Evolutionary conservation across 2,113 vertebrate genomes (phyloP), one percentile per base, ranked within the genome.

Genomic region (Craseonycteris thonglongyai): DNA sequence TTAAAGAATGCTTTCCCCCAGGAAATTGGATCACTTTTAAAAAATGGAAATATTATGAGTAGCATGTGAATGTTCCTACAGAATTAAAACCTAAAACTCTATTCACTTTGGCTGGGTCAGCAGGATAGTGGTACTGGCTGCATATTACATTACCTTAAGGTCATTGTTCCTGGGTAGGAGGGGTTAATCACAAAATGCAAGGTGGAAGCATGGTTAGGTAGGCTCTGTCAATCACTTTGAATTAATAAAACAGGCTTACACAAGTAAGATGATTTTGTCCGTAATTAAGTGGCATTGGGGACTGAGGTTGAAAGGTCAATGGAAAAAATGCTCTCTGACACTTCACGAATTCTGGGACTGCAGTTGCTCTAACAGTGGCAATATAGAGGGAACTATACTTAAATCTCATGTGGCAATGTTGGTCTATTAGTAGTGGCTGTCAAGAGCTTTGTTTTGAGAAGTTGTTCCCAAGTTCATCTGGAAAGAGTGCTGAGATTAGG

Each of bases 61-160:
- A 33, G 35, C 1, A 3, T 35, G 61, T 47, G 51, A 78, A 85
- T 86, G 38, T 8, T 78, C 40, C n/a, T 56, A 30, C 30, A 93
- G 83, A 80, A 74, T 51, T 68, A 83, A 88, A 96, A 82, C 9
- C 58, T 61, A 86, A 78, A 22, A 72, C 33, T 76, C 59, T n/a
- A n/a, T 83, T 10, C 35, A 74, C 28, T 69, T 30, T 71, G 56
- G 15, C 69, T 91, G 22, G 79, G 69, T 92, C 79, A 83, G 30
- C 47, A 92, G 65, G 47, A 42, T 49, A 83, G 38, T 81, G 24
- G 16, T 63, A 28, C 21, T 72, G n/a, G n/a, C n/a, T n/a, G n/a
- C n/a, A n/a, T n/a, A n/a, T n/a, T n/a, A n/a, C n/a, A 84, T 96
- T 96, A 95, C 40, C 16, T 87, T 93, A 86, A 95, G 90, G 90